phyloP scores from a whole-genome alignment of 2,113 vertebrate species.

The Parus major region DNA sequence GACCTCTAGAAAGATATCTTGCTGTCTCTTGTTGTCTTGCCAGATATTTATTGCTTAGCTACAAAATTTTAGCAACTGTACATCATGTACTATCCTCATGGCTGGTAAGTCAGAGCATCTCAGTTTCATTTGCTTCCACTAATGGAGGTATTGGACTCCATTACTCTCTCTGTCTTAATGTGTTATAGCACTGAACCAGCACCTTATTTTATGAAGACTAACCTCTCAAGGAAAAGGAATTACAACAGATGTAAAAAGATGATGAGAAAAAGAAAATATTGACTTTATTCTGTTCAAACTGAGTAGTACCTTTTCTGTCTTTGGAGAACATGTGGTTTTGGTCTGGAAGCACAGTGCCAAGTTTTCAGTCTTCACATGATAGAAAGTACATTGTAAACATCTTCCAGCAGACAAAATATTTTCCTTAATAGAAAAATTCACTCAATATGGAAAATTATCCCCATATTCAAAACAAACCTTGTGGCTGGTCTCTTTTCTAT shows the following conservation, averaged over 20 bases:
- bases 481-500: not conserved
- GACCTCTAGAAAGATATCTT: not conserved
- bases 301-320: not conserved
- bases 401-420: not conserved
- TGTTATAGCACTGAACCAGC: not conserved
- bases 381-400: not conserved
- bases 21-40: not conserved
- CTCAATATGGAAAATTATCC: not conserved
- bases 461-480: not conserved
- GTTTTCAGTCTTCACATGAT: not conserved
- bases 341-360: not conserved
- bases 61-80: not conserved
- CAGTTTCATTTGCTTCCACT: not conserved
- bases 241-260: not conserved
- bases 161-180: not conserved
- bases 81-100: not conserved
- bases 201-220: not conserved
- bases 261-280: not conserved
- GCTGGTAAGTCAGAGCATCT: not conserved
- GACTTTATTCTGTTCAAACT: not conserved
- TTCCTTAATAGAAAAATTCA: not conserved
- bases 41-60: not conserved
- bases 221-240: not conserved
- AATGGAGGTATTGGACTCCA: not conserved
- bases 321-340: not conserved